Evolutionary conservation across 2,797 vertebrate genomes (phyloP).

Genomic region (Pampus argenteus): DNA sequence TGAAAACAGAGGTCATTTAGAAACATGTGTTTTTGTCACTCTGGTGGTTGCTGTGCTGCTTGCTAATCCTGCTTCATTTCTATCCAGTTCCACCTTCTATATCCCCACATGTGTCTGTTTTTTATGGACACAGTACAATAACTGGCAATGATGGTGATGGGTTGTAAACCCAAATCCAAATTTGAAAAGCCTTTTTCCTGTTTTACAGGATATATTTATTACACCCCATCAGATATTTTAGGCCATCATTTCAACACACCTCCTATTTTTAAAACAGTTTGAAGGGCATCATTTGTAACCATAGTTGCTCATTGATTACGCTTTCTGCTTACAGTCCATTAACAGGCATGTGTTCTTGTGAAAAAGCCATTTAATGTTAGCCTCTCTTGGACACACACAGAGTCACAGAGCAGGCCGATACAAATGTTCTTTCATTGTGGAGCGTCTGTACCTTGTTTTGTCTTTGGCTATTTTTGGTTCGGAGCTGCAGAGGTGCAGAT

Average conservation of each 20-base stretch:
- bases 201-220: not conserved
- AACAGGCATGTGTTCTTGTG: constrained; percentile 22
- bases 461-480: constrained; percentile 69
- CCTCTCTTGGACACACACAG: constrained; percentile 11
- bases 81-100: constrained; percentile 9
- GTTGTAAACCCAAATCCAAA: not conserved
- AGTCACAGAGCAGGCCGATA: constrained; percentile 18
- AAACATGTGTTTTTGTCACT: not conserved
- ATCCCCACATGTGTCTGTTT: constrained; percentile 25
- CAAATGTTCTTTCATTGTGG: constrained; percentile 34
- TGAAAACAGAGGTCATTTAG: not conserved
- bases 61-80: constrained; percentile 16
- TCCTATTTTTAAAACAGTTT: not conserved
- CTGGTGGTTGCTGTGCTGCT: not conserved
- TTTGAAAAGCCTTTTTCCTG: not conserved
- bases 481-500: constrained; percentile 44
- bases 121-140: not conserved
- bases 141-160: constrained; percentile 1
- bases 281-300: not conserved
- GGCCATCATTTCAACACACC: not conserved
- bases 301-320: not conserved
- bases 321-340: constrained; percentile 8
- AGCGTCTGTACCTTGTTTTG: constrained; percentile 53
- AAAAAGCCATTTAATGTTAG: constrained; percentile 1
- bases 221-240: not conserved